Conservation (phyloP, 1,140 invertebrate species). For the Geopemphigus sp. region DNA sequence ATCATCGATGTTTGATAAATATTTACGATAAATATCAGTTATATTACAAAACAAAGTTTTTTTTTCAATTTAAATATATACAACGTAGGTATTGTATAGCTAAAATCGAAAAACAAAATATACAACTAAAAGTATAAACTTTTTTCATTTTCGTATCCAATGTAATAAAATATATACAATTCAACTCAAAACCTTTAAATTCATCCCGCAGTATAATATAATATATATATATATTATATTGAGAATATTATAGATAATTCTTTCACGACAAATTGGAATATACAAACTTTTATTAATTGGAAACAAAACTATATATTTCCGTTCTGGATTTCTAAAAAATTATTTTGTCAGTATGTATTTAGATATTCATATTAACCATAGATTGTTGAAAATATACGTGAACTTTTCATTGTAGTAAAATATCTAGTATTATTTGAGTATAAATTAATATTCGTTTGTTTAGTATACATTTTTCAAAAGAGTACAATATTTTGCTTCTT, state of each 20-base stretch:
- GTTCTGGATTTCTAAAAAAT: neutral
- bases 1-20: neutral
- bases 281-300: neutral
- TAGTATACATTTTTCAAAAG: too few relatives aligned
- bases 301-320: neutral
- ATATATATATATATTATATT: neutral
- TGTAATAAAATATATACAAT: neutral
- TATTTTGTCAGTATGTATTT: too few relatives aligned
- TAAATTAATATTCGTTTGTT: too few relatives aligned
- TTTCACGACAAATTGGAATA: neutral
- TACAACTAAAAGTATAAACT: conserved; percentile 22
- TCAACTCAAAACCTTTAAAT: conserved; percentile 1
- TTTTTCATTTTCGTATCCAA: conserved; percentile 26
- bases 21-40: neutral
- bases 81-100: neutral
- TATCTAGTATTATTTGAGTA: too few relatives aligned
- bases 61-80: conserved; percentile 33
- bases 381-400: too few relatives aligned
- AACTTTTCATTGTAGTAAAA: too few relatives aligned
- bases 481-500: too few relatives aligned
- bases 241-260: neutral
- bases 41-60: conserved; percentile 5
- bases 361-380: too few relatives aligned
- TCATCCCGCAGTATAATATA: neutral
- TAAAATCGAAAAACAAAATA: conserved; percentile 30